These are phyloP conservation scores for Crotalus helleri DNA, from an alignment of 2,113 vertebrate genomes.

Conservation along the genomic window DNA sequence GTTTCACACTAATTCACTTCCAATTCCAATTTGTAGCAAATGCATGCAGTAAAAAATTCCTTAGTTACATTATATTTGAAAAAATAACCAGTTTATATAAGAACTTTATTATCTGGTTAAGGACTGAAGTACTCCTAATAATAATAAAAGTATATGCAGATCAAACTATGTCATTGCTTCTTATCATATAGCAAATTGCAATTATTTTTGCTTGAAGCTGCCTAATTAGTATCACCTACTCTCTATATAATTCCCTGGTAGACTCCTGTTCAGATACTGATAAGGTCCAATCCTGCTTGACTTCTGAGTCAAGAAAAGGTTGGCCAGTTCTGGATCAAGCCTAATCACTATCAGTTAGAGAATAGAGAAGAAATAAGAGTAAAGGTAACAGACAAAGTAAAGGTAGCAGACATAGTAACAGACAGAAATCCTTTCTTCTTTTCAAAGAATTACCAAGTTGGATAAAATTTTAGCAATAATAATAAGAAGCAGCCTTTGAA, in stretches of 20 bases:
- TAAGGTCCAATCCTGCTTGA: neutral
- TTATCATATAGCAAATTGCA: neutral
- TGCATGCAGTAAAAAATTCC: neutral
- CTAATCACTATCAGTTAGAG: neutral
- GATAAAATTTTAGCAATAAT: neutral
- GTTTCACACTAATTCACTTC: neutral
- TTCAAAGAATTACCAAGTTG: neutral
- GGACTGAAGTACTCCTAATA: neutral
- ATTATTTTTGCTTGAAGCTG: neutral
- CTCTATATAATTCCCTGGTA: neutral
- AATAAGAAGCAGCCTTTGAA: neutral
- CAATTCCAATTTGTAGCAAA: neutral
- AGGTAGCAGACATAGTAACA: neutral
- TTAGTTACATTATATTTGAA: neutral
- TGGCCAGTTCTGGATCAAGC: neutral
- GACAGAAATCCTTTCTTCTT: neutral
- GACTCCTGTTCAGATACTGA: neutral
- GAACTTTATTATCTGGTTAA: neutral
- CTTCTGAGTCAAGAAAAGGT: neutral
- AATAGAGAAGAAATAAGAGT: neutral
- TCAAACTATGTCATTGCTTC: neutral
- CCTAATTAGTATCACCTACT: neutral
- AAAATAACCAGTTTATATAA: neutral
- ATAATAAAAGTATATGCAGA: neutral
- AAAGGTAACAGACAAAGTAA: neutral